Evolutionary conservation across 1,140 invertebrate genomes (phyloP).

Genomic region (Papilio xuthus): DNA sequence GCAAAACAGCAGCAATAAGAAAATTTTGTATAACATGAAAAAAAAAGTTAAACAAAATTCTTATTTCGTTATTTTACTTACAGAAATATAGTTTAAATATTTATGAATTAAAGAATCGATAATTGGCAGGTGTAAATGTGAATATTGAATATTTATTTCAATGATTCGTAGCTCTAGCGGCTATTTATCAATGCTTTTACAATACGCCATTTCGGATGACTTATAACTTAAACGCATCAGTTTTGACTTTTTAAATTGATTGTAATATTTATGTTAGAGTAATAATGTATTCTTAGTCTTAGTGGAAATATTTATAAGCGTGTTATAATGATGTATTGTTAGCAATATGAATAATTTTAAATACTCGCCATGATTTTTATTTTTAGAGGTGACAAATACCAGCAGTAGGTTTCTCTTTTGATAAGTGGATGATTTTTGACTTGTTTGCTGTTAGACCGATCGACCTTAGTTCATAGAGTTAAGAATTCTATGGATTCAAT

Average conservation of each 20-base stretch:
- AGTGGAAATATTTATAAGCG: conserved; percentile 18
- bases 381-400: not conserved
- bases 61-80: not conserved
- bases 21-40: no score
- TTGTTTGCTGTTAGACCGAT: no score
- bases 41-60: no score
- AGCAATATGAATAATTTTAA: not conserved
- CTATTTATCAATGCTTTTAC: conserved; percentile 33
- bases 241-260: conserved; percentile 38
- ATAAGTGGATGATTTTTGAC: not conserved
- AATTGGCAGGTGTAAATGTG: not conserved
- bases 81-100: not conserved
- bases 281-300: conserved; percentile 27
- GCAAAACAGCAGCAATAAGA: no score
- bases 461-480: no score
- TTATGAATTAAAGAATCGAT: not conserved
- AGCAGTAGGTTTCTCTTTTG: not conserved
- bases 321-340: conserved; percentile 34
- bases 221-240: conserved; percentile 34
- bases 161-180: conserved; percentile 31
- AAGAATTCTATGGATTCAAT: no score
- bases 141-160: conserved; percentile 10
- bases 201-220: conserved; percentile 31
- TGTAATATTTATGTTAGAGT: conserved; percentile 32
- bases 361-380: not conserved